Evolutionary conservation across 2,113 vertebrate genomes (phyloP), one percentile per base, ranked within the genome.

Genomic region (Serilophus lunatus): DNA sequence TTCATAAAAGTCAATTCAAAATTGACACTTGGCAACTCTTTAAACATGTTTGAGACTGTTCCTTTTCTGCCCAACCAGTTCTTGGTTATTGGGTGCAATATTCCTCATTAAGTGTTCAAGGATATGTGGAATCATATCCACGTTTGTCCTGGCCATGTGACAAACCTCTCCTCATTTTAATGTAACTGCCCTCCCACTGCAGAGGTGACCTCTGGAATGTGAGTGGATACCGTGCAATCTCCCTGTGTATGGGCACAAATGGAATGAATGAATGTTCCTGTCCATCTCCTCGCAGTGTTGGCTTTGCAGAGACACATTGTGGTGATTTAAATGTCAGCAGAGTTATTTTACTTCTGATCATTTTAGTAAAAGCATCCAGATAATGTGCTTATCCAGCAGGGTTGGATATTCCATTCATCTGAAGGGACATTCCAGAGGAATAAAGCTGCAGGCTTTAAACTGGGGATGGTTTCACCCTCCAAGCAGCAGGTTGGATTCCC

Each of bases 401-500:
- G 60, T 64, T 64, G 86, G 68, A 16, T 94, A 94, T 96, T 84
- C 92, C 93, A 76, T 69, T 75, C 90, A 95, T 96, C 83, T 63
- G 40, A 38, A 90, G 64, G 75, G 79, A 70, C 94, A 95, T 97
- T 92, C 96, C 96, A 95, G 86, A 92, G 95, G 90, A 94, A 91
- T 95, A 95, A 95, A 86, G 83, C 94, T 82, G 78, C 31, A 59
- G 18, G 86, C 63, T 95, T 97, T 97, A 97, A 97, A 96, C 28
- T 82, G 95, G 86, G 89, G 81, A 96, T 95, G 95, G 88, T 95
- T 96, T 97, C 91, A 95, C 89, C 90, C 82, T 82, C 19, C 79
- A 95, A 86, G 92, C 94, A 96, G 93, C 95, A 97, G 95, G 95
- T 96, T 97, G 88, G 53, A 59, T 96, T 96, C 95, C 96, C 91